Percentiles rank a stretch among this genome's conserved stretches.
Evolutionary conservation across 2,797 vertebrate genomes (phyloP).

Genomic region (Tragopan temminckii): DNA sequence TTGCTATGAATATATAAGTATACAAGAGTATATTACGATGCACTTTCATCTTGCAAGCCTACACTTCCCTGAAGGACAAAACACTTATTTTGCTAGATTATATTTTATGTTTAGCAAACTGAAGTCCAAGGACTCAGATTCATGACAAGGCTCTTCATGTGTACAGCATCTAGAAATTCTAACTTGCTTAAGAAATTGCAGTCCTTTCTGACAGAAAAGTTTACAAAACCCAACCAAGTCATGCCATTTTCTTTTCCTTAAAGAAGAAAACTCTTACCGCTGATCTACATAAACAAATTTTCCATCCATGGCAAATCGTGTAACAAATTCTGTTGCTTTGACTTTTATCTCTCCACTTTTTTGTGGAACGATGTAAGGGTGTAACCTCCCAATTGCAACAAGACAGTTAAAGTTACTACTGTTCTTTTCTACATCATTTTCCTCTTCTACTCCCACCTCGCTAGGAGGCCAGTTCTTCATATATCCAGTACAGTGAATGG

Average conservation of each 20-base stretch:
- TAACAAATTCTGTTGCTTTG: conserved; percentile 93
- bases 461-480: conserved; percentile 92
- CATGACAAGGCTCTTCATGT: neutral
- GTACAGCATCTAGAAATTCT: neutral
- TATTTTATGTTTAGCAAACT: neutral
- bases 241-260: neutral
- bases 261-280: conserved; percentile 82
- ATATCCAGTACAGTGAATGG: conserved; percentile 95
- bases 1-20: neutral
- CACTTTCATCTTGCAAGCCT: neutral
- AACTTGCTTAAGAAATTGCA: neutral
- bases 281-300: conserved; percentile 98
- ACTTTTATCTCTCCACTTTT: conserved; percentile 88
- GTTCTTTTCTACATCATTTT: conserved; percentile 86
- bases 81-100: neutral
- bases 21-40: neutral
- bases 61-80: neutral
- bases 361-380: conserved; percentile 84
- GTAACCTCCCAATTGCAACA: conserved; percentile 91
- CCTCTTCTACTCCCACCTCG: conserved; percentile 86
- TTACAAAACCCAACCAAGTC: neutral
- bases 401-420: conserved; percentile 91
- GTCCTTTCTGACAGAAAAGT: neutral
- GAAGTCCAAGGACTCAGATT: neutral
- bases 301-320: conserved; percentile 93